A percentile compares a stretch with the other conserved stretches of the same genome.
These are phyloP conservation scores for Norana najaformis DNA, from an alignment of 2,888 invertebrate genomes.

Conservation along the genomic window DNA sequence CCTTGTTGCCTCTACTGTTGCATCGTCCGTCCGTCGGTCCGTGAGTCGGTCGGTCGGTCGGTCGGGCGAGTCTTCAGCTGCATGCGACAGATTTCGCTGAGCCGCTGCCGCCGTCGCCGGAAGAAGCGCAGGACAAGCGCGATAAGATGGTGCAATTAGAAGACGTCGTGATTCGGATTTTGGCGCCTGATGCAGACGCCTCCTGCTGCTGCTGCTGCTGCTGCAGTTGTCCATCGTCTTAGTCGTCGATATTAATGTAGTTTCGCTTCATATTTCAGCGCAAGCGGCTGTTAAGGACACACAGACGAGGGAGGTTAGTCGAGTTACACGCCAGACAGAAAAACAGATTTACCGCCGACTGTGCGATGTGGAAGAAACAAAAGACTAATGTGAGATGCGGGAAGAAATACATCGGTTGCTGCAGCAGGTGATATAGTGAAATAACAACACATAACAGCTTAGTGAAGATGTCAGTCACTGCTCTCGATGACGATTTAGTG, in stretches of 20 bases:
- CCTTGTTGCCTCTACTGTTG: not conserved
- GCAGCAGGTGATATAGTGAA: not conserved
- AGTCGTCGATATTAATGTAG: too few relatives aligned
- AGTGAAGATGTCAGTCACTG: not conserved
- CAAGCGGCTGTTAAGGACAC: not conserved
- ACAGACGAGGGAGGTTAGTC: not conserved
- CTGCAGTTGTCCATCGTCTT: not conserved
- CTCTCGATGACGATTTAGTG: not conserved
- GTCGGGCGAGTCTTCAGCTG: not conserved
- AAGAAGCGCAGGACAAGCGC: conserved; percentile 15
- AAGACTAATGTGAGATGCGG: not conserved
- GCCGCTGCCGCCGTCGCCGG: not conserved
- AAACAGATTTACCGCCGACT: too few relatives aligned
- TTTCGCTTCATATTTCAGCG: not conserved
- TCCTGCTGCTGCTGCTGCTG: not conserved
- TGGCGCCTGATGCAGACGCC: not conserved
- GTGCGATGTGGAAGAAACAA: not conserved
- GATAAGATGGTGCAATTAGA: not conserved
- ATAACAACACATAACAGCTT: not conserved
- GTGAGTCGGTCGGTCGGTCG: not conserved
- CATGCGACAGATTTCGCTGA: not conserved
- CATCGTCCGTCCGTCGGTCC: not conserved
- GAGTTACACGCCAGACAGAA: not conserved
- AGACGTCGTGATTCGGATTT: not conserved
- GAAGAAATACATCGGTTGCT: not conserved